Evolutionary conservation across 2,888 invertebrate genomes (phyloP).

Genomic region (Acrocera orbiculus): DNA sequence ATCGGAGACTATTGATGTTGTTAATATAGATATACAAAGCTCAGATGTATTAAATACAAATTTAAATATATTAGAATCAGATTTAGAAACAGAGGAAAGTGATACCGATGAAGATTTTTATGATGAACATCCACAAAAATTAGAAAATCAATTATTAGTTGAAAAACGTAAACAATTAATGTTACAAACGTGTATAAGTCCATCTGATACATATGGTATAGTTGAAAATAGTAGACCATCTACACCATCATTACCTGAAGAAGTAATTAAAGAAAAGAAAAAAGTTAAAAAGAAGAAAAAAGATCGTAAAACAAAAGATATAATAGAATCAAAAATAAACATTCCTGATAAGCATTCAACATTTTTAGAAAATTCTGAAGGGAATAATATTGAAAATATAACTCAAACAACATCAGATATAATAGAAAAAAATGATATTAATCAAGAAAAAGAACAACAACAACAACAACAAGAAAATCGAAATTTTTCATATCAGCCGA

Average conservation of each 20-base stretch:
- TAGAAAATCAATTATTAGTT: slow-evolving; percentile 52
- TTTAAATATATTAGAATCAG: slow-evolving; percentile 43
- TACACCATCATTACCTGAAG: slow-evolving; percentile 39
- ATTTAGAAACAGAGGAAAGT: slow-evolving; percentile 68
- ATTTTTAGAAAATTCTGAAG: not conserved
- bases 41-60: slow-evolving; percentile 2
- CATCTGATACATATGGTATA: slow-evolving; percentile 41
- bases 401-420: no score
- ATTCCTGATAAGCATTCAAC: slow-evolving; percentile 36
- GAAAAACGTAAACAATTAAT: slow-evolving; percentile 57
- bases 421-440: no score
- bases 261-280: slow-evolving; percentile 30
- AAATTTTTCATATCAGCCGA: no score
- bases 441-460: slow-evolving; percentile 13
- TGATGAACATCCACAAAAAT: slow-evolving; percentile 60
- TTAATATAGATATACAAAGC: slow-evolving; percentile 37
- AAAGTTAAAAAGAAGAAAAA: slow-evolving; percentile 52
- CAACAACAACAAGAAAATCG: slow-evolving; percentile 15
- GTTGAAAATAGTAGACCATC: slow-evolving; percentile 45
- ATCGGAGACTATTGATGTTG: slow-evolving; percentile 33
- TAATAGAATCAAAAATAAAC: no score
- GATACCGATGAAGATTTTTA: slow-evolving; percentile 81
- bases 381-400: no score
- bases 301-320: slow-evolving; percentile 38
- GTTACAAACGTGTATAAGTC: slow-evolving; percentile 42